phyloP scores from a whole-genome alignment of 2,888 invertebrate genomes.

The Sacculina carcini region DNA sequence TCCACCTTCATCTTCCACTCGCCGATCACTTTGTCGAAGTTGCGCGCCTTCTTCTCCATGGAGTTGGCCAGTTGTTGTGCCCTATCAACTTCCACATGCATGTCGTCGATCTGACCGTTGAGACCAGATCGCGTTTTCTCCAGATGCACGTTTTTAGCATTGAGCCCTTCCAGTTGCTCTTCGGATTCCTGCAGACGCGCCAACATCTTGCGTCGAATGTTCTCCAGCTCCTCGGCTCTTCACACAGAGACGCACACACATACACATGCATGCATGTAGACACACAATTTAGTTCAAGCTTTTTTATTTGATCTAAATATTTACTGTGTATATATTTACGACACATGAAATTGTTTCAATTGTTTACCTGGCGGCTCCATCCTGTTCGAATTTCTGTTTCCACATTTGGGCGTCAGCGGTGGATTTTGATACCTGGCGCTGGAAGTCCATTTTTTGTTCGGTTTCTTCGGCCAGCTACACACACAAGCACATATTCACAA shows the following conservation, averaged over 20 bases:
- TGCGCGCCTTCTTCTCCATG: constrained; percentile 98
- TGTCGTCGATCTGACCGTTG: constrained; percentile 86
- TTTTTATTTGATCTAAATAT: too few species aligned
- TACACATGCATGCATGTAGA: too few species aligned
- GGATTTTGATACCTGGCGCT: constrained; percentile 94
- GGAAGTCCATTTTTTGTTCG: constrained; percentile 92
- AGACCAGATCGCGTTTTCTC: constrained; percentile 95
- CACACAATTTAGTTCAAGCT: too few species aligned
- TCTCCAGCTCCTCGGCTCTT: constrained; percentile 22
- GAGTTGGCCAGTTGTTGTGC: constrained; percentile 83
- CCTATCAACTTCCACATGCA: constrained; percentile 90
- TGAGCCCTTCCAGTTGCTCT: constrained; percentile 87
- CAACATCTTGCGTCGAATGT: constrained; percentile 39
- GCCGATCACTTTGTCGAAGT: constrained; percentile 96
- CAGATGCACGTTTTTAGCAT: constrained; percentile 83
- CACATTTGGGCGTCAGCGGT: constrained; percentile 89
- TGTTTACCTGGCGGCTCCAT: constrained; percentile 47
- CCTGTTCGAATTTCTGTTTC: constrained; percentile 96
- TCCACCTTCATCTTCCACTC: constrained; percentile 99
- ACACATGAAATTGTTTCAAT: background rate
- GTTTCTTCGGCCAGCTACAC: constrained; percentile 64
- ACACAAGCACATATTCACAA: too few species aligned
- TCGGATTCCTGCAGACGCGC: constrained; percentile 89
- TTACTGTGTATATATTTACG: background rate
- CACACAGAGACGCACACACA: too few species aligned